Base-by-base conservation (phyloP, 2,113 vertebrate species). In the Hippolais icterina region DNA sequence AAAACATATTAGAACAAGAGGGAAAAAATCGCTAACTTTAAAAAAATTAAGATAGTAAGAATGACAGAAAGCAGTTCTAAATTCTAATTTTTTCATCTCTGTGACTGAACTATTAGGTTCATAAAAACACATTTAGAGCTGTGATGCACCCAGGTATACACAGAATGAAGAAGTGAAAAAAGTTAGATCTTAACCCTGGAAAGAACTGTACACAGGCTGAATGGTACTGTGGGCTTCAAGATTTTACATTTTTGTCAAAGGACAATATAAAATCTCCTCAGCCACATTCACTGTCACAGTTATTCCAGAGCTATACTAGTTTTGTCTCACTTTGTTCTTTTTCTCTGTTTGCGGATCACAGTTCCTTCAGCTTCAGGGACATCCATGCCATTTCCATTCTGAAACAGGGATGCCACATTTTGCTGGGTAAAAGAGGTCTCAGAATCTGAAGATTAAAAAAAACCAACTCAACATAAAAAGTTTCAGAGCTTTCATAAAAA, bases 241-340 rank as follows among this genome's bases (percentile, higher is more conserved):
- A 85, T n/a, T 31, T 52, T 54, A 52, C 5, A 22, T 44, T 60
- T 81, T 33, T 77, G n/a, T 64, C 52, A 80, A 13, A 23, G 27
- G 29, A 74, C 24, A 83, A 29, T 6, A 12, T 63, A 44, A 70
- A 86, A 78, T 27, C 27, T 56, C 35, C 76, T 70, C 28, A 60
- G 46, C 14, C 33, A 71, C 59, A 75, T n/a, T 53, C 69, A 80
- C 37, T 69, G 80, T 10, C 74, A 76, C 74, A 76, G 33, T 46
- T 76, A 57, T 31, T 72, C 41, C 17, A 31, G 23, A 94, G 11
- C 65, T 74, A 29, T 20, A 59, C 15, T 66, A 84, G 15, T 53
- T 91, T 72, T 47, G 41, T 92, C 98, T 98, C 97, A 99, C 99
- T 98, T 99, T 17, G 95, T 44, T 96, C 97, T 99, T 97, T 98